Percentiles rank a stretch among this genome's conserved stretches.
phyloP scores from a whole-genome alignment of 2,888 invertebrate genomes.

The Leptopterna dolabrata region DNA sequence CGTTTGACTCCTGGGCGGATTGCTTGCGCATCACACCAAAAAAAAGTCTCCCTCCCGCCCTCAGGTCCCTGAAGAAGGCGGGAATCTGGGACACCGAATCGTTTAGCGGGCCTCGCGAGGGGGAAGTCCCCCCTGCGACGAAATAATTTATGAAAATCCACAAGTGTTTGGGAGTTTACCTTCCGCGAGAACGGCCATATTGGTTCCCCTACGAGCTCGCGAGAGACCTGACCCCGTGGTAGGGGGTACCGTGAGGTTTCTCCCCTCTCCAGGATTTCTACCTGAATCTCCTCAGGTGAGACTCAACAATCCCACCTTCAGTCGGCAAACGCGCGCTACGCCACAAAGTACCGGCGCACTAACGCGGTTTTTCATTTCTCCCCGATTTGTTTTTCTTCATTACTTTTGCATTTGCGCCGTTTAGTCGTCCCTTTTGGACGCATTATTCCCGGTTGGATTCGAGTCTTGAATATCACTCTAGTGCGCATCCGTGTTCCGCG shows the following conservation, averaged over 20 bases:
- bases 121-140: neutral
- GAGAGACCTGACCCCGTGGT: neutral
- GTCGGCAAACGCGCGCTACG: neutral
- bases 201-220: neutral
- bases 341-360: neutral
- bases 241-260: neutral
- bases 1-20: neutral
- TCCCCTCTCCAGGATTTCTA: neutral
- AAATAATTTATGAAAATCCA: slow-evolving; percentile 3
- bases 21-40: neutral
- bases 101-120: neutral
- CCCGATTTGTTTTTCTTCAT: neutral
- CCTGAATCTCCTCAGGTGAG: neutral
- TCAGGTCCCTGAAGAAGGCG: neutral
- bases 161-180: neutral
- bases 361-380: neutral
- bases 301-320: neutral
- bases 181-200: slow-evolving; percentile 2
- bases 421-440: neutral
- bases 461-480: neutral
- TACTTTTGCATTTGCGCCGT: neutral
- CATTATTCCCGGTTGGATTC: neutral
- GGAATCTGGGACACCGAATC: neutral
- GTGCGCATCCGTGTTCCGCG: neutral
- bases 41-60: neutral